Conservation (phyloP, 2,797 vertebrate genomes). For the Cetoscarus ocellatus region DNA sequence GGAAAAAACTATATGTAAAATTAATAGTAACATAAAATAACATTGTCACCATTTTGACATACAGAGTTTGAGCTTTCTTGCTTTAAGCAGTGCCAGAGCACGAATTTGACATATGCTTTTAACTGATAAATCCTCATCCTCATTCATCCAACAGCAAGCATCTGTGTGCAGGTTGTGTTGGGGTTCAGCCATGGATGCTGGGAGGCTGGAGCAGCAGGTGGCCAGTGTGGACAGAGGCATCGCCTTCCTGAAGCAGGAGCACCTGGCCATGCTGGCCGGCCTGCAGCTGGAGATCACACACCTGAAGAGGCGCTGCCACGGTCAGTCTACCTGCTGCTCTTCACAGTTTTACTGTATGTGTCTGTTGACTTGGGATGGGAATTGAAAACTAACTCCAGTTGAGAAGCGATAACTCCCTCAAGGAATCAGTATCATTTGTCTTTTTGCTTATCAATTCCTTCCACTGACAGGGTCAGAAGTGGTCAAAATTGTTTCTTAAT, state of each 20-base stretch:
- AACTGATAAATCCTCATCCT: not conserved
- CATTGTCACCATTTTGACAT: no score
- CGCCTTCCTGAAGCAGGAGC: conserved; percentile 93
- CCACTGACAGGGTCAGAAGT: no score
- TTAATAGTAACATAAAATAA: no score
- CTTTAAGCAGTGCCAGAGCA: not conserved
- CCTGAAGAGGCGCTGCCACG: conserved; percentile 94
- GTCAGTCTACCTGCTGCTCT: conserved; percentile 74
- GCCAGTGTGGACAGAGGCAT: conserved; percentile 94
- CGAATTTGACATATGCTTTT: not conserved
- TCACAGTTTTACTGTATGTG: not conserved
- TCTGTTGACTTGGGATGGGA: not conserved
- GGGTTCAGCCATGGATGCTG: conserved; percentile 88
- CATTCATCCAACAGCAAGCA: conserved; percentile 2
- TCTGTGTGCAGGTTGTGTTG: conserved; percentile 58
- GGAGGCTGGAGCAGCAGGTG: conserved; percentile 94
- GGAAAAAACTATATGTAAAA: not conserved
- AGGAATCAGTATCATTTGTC: no score
- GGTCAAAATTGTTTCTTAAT: no score
- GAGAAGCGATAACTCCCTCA: no score
- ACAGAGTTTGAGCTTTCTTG: no score
- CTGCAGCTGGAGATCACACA: conserved; percentile 93
- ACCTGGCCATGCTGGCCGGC: conserved; percentile 90
- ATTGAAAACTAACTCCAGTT: no score
- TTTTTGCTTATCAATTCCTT: no score